Evolutionary conservation across 2,888 invertebrate species (phyloP).

Genomic region (Eupithecia exiguata): DNA sequence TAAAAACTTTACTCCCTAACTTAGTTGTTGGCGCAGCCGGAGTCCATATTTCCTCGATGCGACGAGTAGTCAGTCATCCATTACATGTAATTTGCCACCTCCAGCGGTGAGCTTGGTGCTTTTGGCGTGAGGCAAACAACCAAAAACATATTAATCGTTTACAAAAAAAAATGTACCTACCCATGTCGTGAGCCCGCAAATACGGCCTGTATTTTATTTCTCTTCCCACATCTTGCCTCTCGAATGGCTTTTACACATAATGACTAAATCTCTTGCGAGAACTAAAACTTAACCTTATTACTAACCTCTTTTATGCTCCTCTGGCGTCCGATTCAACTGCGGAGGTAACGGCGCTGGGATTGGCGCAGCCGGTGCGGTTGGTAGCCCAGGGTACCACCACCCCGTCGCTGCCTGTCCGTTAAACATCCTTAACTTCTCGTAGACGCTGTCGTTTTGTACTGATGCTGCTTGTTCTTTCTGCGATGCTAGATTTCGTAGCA

Average conservation of each 20-base stretch:
- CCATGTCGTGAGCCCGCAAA: neutral
- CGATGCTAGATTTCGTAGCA: conserved; percentile 96
- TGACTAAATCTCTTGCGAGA: neutral
- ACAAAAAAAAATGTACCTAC: neutral
- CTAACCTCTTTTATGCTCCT: conserved; percentile 91
- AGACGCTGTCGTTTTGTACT: conserved; percentile 93
- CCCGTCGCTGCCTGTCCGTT: conserved; percentile 94
- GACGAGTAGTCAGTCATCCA: neutral
- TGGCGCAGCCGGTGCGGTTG: conserved; percentile 88
- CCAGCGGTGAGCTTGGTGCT: too few species aligned
- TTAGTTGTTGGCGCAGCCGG: neutral
- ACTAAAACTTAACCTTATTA: conserved; percentile 20
- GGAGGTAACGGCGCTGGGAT: conserved; percentile 87
- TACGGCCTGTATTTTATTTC: neutral
- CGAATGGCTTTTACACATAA: neutral
- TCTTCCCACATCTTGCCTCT: neutral
- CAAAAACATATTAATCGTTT: too few species aligned
- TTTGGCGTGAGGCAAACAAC: too few species aligned
- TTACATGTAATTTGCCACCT: too few species aligned
- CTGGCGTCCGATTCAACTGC: conserved; percentile 85
- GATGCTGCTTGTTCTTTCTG: conserved; percentile 97
- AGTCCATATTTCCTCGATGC: neutral
- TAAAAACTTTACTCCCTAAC: neutral
- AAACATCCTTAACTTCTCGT: conserved; percentile 97
- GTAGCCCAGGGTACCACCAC: conserved; percentile 93